Base-by-base conservation (phyloP, 1,140 invertebrate genomes). In the Parapsyche elsis region DNA sequence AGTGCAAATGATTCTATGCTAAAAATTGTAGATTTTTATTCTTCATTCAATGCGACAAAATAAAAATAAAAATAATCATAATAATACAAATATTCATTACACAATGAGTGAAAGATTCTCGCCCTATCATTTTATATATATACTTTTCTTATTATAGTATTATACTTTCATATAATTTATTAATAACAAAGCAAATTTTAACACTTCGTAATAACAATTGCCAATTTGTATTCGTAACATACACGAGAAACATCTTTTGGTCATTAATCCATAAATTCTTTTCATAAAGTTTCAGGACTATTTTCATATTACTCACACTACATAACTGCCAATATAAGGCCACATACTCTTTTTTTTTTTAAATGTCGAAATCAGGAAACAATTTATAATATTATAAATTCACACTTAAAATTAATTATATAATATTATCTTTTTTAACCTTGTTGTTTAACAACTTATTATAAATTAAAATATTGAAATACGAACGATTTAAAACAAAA, bases 261-360 rank as follows among this genome's bases (percentile, higher is more conserved):
- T 57, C 45, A 75, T 12, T 24, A 21, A 23, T 45, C 16, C 19
- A 14, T 45, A 74, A n/a, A 38, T 16, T 38, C 38, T n/a, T 38
- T 38, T 71, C 26, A 45, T 46, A 30, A 14, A 30, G 24, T 71
- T 71, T 71, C 30, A 44, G 23, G 24, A 30, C 12, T 14, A 30
- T n/a, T n/a, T n/a, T 44, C 26, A 9, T 30, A 10, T 73, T 46
- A n/a, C 44, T 45, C 45, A 49, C 14, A 45, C 53, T 75, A 77
- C 57, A 77, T 64, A 38, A 57, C 49, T 77, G 75, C 75, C 75
- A 64, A 77, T 77, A 77, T 77, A 77, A 77, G 75, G 75, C 75
- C 75, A 77, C 75, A 77, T 77, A 77, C 75, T 64, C 57, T 44
- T 77, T 77, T 44, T 77, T 46, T 73, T 71, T 71, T 71, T 59